phyloP scores from a whole-genome alignment of 1,140 invertebrate species.

The Eupristina koningsbergeri region DNA sequence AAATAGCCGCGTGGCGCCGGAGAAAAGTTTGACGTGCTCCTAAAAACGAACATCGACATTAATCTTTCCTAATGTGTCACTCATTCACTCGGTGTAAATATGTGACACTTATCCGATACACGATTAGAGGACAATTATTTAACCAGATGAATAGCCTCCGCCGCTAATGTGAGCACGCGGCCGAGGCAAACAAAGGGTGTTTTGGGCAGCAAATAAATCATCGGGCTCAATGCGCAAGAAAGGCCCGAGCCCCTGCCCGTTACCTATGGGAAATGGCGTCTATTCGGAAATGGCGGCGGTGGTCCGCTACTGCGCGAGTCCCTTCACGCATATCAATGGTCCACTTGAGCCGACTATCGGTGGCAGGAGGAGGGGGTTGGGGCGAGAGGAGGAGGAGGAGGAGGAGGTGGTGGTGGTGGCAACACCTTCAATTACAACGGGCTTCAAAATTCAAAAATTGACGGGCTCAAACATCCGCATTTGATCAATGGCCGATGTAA shows the following conservation, averaged over 20 bases:
- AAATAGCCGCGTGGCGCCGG: not conserved
- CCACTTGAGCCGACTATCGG: not conserved
- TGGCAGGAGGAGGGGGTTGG: no score
- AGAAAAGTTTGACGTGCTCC: not conserved
- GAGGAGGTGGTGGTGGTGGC: no score
- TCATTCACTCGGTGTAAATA: not conserved
- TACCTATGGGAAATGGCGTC: not conserved
- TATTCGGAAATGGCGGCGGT: not conserved
- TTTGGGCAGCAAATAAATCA: not conserved
- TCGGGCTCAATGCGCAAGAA: not conserved
- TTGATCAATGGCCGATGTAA: no score
- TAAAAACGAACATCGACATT: not conserved
- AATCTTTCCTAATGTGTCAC: not conserved
- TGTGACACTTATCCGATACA: not conserved
- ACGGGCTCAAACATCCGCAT: no score
- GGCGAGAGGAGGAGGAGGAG: no score
- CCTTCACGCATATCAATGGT: slow-evolving; percentile 30
- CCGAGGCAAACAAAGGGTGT: not conserved
- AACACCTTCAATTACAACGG: no score
- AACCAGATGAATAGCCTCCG: not conserved
- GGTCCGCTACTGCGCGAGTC: not conserved
- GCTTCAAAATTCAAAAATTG: no score
- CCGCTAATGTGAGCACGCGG: not conserved
- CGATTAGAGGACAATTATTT: not conserved
- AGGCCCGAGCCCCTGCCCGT: not conserved